Conservation (phyloP, 2,797 vertebrate genomes). For the Enteromius argenteus region DNA sequence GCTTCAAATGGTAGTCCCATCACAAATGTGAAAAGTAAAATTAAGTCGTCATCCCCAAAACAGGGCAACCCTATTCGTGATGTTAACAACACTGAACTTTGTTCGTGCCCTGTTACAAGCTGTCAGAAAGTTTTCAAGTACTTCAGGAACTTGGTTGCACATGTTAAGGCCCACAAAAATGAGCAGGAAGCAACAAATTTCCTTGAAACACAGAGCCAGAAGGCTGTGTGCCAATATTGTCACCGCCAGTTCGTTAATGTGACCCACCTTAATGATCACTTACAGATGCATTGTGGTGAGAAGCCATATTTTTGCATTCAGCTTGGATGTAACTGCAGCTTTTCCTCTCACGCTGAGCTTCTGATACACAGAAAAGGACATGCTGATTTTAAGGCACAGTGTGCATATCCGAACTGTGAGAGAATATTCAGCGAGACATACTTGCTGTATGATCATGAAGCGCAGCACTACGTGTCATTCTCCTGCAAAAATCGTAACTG, state of each 20-base stretch:
- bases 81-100: slow-evolving; percentile 88
- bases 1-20: slow-evolving; percentile 83
- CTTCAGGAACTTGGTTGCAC: slow-evolving; percentile 98
- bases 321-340: slow-evolving; percentile 94
- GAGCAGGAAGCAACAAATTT: slow-evolving; percentile 95
- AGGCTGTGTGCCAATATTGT: slow-evolving; percentile 98
- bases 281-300: slow-evolving; percentile 97
- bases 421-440: slow-evolving; percentile 95
- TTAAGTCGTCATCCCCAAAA: slow-evolving; percentile 67
- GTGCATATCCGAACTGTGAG: slow-evolving; percentile 98
- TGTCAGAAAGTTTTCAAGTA: slow-evolving; percentile 99
- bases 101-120: slow-evolving; percentile 85
- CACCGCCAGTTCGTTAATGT: slow-evolving; percentile 97
- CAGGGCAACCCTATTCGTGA: slow-evolving; percentile 85
- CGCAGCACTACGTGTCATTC: slow-evolving; percentile 98
- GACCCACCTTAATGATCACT: slow-evolving; percentile 96
- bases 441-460: slow-evolving; percentile 97
- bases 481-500: slow-evolving; percentile 91
- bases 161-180: slow-evolving; percentile 94
- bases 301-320: slow-evolving; percentile 99
- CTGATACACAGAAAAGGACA: slow-evolving; percentile 94
- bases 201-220: slow-evolving; percentile 98
- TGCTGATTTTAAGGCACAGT: slow-evolving; percentile 92
- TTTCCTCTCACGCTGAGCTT: slow-evolving; percentile 94
- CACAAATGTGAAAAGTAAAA: slow-evolving; percentile 61